phyloP scores from a whole-genome alignment of 2,888 invertebrate species.

The Orthosia cruda region DNA sequence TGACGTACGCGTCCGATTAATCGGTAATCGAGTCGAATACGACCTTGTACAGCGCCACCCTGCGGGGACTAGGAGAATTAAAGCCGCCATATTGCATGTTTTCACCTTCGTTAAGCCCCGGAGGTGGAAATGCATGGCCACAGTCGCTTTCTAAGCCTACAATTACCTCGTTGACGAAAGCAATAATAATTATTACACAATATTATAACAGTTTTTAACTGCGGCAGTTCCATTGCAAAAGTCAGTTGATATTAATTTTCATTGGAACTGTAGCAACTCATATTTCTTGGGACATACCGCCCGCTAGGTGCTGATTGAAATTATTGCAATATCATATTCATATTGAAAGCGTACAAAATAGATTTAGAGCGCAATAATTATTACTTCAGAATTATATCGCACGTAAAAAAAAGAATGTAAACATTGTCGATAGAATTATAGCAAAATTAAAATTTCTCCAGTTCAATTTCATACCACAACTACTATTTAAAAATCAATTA shows the following conservation, averaged over 20 bases:
- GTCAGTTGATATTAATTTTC: constrained; percentile 40
- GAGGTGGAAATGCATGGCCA: constrained; percentile 81
- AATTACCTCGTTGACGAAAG: constrained; percentile 63
- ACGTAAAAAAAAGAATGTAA: constrained; percentile 1
- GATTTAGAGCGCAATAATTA: constrained; percentile 42
- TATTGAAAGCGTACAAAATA: constrained; percentile 27
- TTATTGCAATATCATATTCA: constrained; percentile 34
- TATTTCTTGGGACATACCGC: constrained; percentile 42
- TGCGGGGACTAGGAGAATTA: constrained; percentile 63
- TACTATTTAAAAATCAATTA: constrained; percentile 64
- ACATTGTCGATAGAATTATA: constrained; percentile 5
- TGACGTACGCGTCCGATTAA: constrained; percentile 75
- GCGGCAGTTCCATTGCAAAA: constrained; percentile 37
- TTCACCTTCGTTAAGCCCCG: constrained; percentile 82
- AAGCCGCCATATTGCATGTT: constrained; percentile 67
- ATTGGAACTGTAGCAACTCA: constrained; percentile 35
- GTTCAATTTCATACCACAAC: constrained; percentile 45
- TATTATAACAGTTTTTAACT: constrained; percentile 60
- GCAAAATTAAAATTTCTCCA: constrained; percentile 17
- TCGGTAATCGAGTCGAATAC: constrained; percentile 69
- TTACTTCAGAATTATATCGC: constrained; percentile 2
- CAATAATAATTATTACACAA: constrained; percentile 62
- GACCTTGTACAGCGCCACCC: constrained; percentile 80
- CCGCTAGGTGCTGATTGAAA: constrained; percentile 23
- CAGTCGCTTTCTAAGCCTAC: constrained; percentile 83